Conservation (phyloP, 1,140 invertebrate genomes). For the Macrostomum lignano region DNA sequence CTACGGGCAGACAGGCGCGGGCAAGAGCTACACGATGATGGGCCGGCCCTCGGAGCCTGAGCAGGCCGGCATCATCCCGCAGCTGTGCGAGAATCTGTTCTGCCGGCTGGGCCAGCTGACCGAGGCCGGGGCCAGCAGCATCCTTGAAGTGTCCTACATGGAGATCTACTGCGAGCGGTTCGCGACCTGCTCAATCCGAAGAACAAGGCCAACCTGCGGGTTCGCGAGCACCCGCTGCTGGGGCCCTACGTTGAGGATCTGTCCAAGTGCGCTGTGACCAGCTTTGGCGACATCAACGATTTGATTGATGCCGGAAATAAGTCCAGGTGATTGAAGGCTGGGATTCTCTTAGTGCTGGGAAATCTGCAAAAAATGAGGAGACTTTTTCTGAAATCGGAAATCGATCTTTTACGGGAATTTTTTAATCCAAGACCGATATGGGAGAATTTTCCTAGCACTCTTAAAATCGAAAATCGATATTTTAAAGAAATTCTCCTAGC, state of each 20-base stretch:
- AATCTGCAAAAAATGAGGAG: too few relatives aligned
- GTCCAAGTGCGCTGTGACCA: conserved; percentile 82
- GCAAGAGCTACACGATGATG: conserved; percentile 99
- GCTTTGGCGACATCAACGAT: conserved; percentile 79
- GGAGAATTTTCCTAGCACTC: too few relatives aligned
- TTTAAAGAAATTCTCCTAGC: too few relatives aligned
- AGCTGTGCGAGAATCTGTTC: conserved; percentile 8
- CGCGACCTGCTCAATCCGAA: conserved; percentile 84
- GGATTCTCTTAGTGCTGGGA: too few relatives aligned
- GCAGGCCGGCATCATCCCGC: conserved; percentile 80
- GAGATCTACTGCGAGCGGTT: conserved; percentile 98
- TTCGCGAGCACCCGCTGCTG: conserved; percentile 76
- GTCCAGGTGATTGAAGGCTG: conserved; percentile 29
- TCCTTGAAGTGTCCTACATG: conserved; percentile 69
- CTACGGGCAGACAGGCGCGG: conserved; percentile 93
- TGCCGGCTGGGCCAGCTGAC: conserved; percentile 65
- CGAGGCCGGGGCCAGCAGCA: conserved; percentile 57
- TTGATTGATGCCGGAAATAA: conserved; percentile 68
- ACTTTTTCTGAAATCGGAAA: too few relatives aligned
- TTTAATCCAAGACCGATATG: too few relatives aligned
- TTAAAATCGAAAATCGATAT: too few relatives aligned
- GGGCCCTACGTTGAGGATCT: conserved; percentile 95
- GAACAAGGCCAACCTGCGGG: conserved; percentile 70
- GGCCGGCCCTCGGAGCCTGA: conserved; percentile 58
- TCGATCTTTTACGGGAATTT: too few relatives aligned